Evolutionary conservation across 2,113 vertebrate genomes (phyloP).

Genomic region (Ptyas mucosa): DNA sequence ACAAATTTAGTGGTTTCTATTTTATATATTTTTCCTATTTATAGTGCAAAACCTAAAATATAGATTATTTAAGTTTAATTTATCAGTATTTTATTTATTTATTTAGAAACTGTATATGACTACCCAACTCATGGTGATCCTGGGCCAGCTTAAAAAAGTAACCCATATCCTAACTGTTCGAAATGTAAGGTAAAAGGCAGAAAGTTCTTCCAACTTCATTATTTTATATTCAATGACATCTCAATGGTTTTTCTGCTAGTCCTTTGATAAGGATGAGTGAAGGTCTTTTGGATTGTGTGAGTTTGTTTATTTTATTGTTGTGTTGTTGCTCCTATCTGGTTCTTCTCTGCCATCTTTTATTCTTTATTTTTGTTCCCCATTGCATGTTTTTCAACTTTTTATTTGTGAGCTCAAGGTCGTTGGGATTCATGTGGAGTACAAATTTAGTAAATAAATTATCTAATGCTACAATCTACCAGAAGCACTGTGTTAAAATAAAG

Average conservation of each 20-base stretch:
- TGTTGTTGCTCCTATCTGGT: not conserved
- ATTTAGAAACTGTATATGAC: too few species aligned
- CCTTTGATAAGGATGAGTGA: not conserved
- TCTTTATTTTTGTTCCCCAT: not conserved
- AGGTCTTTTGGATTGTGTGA: not conserved
- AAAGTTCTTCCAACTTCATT: not conserved
- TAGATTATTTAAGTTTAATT: not conserved
- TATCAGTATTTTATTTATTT: not conserved
- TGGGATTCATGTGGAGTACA: not conserved
- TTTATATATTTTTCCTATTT: not conserved
- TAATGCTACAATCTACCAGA: not conserved
- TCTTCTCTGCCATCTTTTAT: not conserved
- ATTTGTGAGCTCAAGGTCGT: not conserved
- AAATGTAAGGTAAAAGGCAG: not conserved
- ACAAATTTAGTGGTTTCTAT: not conserved
- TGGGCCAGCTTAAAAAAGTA: too few species aligned
- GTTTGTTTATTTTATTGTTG: not conserved
- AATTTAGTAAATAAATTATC: not conserved
- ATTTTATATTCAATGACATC: not conserved
- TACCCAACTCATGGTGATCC: too few species aligned
- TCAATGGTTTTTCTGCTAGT: not conserved
- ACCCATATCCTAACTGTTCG: not conserved
- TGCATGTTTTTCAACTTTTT: not conserved
- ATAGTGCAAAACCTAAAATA: not conserved
- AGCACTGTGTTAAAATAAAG: not conserved